A percentile compares a stretch with the other conserved stretches of the same genome.
Conservation (phyloP, 1,140 invertebrate genomes). For the Himalopsyche phryganea region DNA sequence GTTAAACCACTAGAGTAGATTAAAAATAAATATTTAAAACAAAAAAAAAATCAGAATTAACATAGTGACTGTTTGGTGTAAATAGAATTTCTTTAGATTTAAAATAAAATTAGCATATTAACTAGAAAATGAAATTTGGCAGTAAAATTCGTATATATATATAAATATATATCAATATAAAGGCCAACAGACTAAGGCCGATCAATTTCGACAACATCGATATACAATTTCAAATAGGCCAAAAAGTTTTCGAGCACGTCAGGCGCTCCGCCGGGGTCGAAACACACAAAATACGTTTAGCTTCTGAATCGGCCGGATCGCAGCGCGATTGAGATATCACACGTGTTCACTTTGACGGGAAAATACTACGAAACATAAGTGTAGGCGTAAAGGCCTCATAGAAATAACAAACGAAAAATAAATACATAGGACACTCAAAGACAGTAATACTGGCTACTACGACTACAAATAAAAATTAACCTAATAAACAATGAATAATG, state of each 20-base stretch:
- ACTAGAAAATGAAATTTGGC: slow-evolving; percentile 32
- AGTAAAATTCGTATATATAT: slow-evolving; percentile 34
- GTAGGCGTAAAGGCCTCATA: no score
- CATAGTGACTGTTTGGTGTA: slow-evolving; percentile 33
- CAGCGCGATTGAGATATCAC: background rate
- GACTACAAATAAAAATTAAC: no score
- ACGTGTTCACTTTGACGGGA: no score
- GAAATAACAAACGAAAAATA: no score
- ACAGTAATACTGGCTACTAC: no score
- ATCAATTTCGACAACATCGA: slow-evolving; percentile 31
- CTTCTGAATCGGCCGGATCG: background rate
- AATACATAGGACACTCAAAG: no score
- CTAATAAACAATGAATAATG: no score
- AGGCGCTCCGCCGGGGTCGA: no score
- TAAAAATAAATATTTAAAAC: slow-evolving; percentile 25
- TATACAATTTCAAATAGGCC: slow-evolving; percentile 29
- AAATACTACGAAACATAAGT: no score
- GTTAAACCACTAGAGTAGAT: slow-evolving; percentile 16
- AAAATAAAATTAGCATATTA: slow-evolving; percentile 33
- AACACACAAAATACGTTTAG: background rate
- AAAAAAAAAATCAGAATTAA: slow-evolving; percentile 33
- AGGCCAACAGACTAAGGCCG: slow-evolving; percentile 35
- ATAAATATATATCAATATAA: slow-evolving; percentile 16
- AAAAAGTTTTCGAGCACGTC: slow-evolving; percentile 15
- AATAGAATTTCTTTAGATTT: slow-evolving; percentile 31